phyloP scores from a whole-genome alignment of 2,797 vertebrate genomes.

The Strix occidentalis region DNA sequence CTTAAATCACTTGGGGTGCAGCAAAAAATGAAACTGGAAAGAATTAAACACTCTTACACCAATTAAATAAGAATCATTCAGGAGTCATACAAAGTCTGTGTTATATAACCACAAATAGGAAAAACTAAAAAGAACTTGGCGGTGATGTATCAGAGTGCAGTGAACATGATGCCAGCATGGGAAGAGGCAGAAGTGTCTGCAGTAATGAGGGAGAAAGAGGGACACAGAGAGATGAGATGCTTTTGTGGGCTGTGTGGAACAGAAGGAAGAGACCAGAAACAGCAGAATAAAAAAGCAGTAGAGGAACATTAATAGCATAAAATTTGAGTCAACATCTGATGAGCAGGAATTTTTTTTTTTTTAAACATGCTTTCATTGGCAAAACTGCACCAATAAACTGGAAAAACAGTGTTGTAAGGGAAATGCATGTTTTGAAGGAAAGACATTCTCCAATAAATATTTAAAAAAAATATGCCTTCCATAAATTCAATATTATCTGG shows the following conservation, averaged over 20 bases:
- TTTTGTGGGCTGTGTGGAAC: neutral
- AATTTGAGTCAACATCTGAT: neutral
- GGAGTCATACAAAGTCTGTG: neutral
- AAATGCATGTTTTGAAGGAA: neutral
- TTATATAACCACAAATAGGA: fast-evolving
- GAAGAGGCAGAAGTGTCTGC: neutral
- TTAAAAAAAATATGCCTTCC: neutral
- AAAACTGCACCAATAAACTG: neutral
- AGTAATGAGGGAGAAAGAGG: neutral
- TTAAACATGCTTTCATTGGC: neutral
- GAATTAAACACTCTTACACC: neutral
- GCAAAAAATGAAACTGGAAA: neutral
- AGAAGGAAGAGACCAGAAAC: neutral
- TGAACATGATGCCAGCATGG: neutral
- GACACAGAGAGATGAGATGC: neutral
- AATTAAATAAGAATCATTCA: neutral
- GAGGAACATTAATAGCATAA: neutral
- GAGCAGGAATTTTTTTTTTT: neutral
- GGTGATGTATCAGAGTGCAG: neutral
- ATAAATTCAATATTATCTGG: neutral
- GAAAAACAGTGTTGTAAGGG: fast-evolving
- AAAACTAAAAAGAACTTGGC: neutral
- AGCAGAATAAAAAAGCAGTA: neutral
- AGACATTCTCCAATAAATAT: neutral
- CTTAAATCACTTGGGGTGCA: neutral